Evolutionary conservation across 2,113 vertebrate genomes (phyloP), one percentile per base, ranked within the genome.

Genomic region (Calonectris borealis): DNA sequence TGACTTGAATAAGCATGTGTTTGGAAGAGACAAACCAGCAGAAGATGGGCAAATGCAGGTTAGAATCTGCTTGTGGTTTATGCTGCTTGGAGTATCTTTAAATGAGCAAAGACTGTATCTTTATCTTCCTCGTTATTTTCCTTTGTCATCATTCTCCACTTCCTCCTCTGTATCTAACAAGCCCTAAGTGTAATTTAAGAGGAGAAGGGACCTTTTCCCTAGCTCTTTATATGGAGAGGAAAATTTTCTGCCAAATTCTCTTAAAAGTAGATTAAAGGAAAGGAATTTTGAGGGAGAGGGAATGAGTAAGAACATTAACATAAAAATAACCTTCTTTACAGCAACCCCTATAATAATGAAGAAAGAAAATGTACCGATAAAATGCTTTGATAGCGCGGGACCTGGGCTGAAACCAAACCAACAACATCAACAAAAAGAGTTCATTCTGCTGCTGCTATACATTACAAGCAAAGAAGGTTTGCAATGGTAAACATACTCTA

Each of bases 21-120:
- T 91, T 92, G 76, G 49, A 93, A 86, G 44, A 88, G 27, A 46
- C 31, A 85, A 96, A 78, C 3, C 31, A 91, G 27, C 17, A 95
- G 79, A 86, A 83, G 66, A 81, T 76, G 52, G 73, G 77, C 77
- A 96, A 90, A 13, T 71, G 55, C 76, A 90, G 51, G 68, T 96
- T 96, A 1, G 20, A 92, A 94, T 94, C 71, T 96, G 88, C 32
- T 83, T 83, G 20, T 70, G 46, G 10, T 73, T 97, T 92, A 52
- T 8, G 1, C 21, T 92, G 58, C 16, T 90, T 86, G 60, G 82
- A 94, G 65, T 51, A 93, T 5, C n/a, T 90, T 90, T 52, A 80
- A 88, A 93, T 81, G 46, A 94, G 32, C 27, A 80, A 93, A 85
- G 40, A 32, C 32, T 55, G 10, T 80, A 81, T 62, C 58, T 81